Percentiles rank a stretch among this genome's conserved stretches.
These are phyloP conservation scores for Galeruca laticollis DNA, from an alignment of 2,888 invertebrate genomes.

Conservation along the genomic window DNA sequence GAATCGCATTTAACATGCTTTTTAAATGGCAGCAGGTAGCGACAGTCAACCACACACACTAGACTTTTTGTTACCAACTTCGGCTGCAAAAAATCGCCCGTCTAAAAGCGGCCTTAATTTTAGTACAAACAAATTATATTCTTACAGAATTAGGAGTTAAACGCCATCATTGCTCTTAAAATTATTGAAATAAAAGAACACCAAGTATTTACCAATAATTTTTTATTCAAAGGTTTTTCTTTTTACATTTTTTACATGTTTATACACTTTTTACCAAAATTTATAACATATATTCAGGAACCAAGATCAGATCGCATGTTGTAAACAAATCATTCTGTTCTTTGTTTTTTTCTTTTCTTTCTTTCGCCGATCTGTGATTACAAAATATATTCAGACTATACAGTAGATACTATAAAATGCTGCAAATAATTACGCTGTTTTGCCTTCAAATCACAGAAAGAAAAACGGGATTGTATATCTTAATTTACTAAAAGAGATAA, in stretches of 20 bases:
- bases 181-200: background rate
- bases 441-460: slow-evolving; percentile 4
- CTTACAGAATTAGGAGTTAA: too few relatives aligned
- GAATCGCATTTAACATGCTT: too few relatives aligned
- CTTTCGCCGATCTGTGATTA: background rate
- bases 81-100: too few relatives aligned
- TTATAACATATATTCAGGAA: slow-evolving; percentile 16
- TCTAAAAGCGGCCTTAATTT: too few relatives aligned
- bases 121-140: too few relatives aligned
- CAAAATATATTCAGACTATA: background rate
- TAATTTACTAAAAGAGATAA: background rate
- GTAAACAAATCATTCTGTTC: background rate
- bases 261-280: slow-evolving; percentile 42
- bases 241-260: slow-evolving; percentile 59
- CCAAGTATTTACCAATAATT: slow-evolving; percentile 42
- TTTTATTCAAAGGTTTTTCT: slow-evolving; percentile 53
- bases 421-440: background rate
- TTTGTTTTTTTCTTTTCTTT: background rate
- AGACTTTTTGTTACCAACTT: too few relatives aligned
- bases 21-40: too few relatives aligned
- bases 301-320: background rate
- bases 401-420: slow-evolving; percentile 1
- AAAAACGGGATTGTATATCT: background rate
- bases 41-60: too few relatives aligned
- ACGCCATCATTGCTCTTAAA: too few relatives aligned